A percentile compares a stretch with the other conserved stretches of the same genome.
phyloP scores from a whole-genome alignment of 2,888 invertebrate species.

The Andrena chrysosceles region DNA sequence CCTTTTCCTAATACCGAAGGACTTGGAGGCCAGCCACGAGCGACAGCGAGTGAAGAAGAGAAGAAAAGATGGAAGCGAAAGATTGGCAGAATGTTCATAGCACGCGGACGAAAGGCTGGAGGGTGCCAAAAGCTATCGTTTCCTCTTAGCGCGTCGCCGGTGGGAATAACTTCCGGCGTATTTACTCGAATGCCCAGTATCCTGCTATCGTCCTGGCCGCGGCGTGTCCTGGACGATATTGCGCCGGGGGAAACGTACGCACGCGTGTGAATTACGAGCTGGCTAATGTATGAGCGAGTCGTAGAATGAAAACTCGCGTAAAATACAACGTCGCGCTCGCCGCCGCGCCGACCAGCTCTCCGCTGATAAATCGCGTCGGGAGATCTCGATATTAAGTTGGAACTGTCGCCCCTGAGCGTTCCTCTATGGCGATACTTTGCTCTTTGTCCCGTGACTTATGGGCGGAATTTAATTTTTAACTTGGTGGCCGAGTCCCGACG shows the following conservation, averaged over 20 bases:
- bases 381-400: slow-evolving; percentile 53
- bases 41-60: not conserved
- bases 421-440: slow-evolving; percentile 24
- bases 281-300: slow-evolving; percentile 54
- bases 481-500: not conserved
- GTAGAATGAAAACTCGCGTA: slow-evolving; percentile 55
- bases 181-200: slow-evolving; percentile 59
- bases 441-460: slow-evolving; percentile 38
- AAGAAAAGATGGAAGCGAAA: not conserved
- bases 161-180: slow-evolving; percentile 66
- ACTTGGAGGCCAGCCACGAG: not conserved
- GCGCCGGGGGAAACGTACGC: slow-evolving; percentile 20
- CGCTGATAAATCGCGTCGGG: slow-evolving; percentile 47
- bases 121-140: slow-evolving; percentile 58
- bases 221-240: slow-evolving; percentile 54
- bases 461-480: slow-evolving; percentile 12
- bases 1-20: not conserved
- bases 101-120: slow-evolving; percentile 8
- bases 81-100: not conserved
- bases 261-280: slow-evolving; percentile 55
- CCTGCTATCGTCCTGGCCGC: slow-evolving; percentile 24
- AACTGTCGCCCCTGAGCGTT: slow-evolving; percentile 21
- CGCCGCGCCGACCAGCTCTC: not conserved
- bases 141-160: slow-evolving; percentile 58
- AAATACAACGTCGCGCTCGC: slow-evolving; percentile 50